Base-by-base conservation (phyloP, 1,140 invertebrate species). In the Kradibia gibbosae region DNA sequence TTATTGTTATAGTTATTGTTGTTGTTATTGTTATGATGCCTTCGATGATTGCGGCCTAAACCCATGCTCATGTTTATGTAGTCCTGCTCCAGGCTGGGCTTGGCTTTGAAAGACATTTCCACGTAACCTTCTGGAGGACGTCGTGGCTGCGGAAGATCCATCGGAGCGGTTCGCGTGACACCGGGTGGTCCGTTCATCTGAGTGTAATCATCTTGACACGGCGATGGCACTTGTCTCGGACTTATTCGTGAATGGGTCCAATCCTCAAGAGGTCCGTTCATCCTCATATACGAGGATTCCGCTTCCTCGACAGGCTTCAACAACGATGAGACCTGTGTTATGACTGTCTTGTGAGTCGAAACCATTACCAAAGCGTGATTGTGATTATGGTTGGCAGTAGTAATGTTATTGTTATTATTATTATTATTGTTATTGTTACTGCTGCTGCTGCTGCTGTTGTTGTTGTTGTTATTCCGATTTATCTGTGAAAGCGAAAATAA, bases 41-140 rank as follows among this genome's bases (percentile, higher is more conserved):
- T 73, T 11, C 80, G 71, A 34, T 83, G 83, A 82, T 86, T 83
- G n/a, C 82, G 86, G 82, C 84, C 86, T 80, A 82, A 57, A 28
- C 87, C 86, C 84, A 88, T 88, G 73, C 85, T 91, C 89, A 91
- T 90, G 72, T 92, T 91, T 78, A 91, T 92, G 39, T 92, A 91
- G 31, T 92, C 89, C 67, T 91, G 90, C 60, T 91, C 90, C 15
- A 88, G 77, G 55, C 77, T 87, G 31, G 85, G 86, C 71, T 90
- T 87, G 0, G 86, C 70, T 78, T 91, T 91, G 45, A 91, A 92
- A 0, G 91, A 90, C 93, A 94, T 94, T 81, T 94, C 93, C 2
- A 94, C 92, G 83, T 94, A 94, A 50, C 93, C 93, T 31, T 94
- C 93, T 1, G 89, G 89, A 7, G 90, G 87, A 65, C 89, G 89